Base-by-base conservation (phyloP, 2,888 invertebrate genomes). In the Oxycera nigricornis region DNA sequence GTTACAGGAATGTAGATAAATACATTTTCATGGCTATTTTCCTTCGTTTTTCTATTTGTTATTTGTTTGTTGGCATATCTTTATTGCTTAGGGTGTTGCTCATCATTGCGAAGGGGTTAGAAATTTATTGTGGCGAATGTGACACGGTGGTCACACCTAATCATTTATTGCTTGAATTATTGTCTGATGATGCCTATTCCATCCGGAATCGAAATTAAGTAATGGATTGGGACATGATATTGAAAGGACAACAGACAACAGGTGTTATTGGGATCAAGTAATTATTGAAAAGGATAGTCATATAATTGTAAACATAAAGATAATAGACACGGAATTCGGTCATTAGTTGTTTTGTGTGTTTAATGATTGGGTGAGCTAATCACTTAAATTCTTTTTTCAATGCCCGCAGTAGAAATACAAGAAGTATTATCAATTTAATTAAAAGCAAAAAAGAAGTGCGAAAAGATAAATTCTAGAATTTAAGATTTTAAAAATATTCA, bases 81-180 rank as follows among this genome's bases (percentile, higher is more conserved):
- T 46, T 46, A 46, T 46, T 46, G 46, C 46, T n/a, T 46, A 46
- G 46, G 17, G 46, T 14, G 11, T 46, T 7, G 46, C 14, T n/a
- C n/a, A 14, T 39, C 7, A 22, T 39, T 30, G 52, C 50, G 50
- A 68, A 52, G 70, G 70, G 52, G 52, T 70, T 65, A 41, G 39
- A 31, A 70, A 70, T 52, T 70, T 30, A 52, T 70, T 52, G 11
- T 2, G 14, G 41, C 22, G 30, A 17, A 52, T 70, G 55, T 52
- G 28, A 52, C 26, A 52, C 39, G 11, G 22, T 30, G 70, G 70
- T 70, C 70, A 70, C 70, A 70, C 70, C 70, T 52, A 70, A 70
- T 55, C 26, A 52, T 70, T 70, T 70, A 70, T 70, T 26, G 52
- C 39, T 28, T 68, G 46, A 39, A 39, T 46, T 68, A 41, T 67